Evolutionary conservation across 2,888 invertebrate genomes (phyloP).

Genomic region (Ormyrus labotus): DNA sequence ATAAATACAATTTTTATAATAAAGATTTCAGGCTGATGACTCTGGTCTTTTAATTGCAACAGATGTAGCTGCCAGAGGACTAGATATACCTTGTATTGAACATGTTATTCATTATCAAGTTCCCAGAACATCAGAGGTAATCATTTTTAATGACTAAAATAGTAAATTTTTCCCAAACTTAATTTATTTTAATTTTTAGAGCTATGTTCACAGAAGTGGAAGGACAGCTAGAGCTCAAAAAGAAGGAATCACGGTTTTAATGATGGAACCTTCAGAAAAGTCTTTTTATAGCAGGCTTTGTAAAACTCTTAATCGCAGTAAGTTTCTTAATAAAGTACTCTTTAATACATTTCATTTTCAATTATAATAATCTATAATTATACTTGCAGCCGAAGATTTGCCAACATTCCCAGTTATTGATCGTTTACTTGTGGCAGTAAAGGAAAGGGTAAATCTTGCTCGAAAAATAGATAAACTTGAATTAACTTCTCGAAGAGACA

Average conservation of each 20-base stretch:
- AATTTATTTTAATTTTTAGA: conserved; percentile 75
- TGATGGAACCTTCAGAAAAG: conserved; percentile 93
- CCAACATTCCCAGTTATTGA: conserved; percentile 88
- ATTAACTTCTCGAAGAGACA: conserved; percentile 80
- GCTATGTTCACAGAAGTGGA: conserved; percentile 97
- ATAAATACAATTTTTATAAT: conserved; percentile 48
- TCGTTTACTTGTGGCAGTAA: conserved; percentile 80
- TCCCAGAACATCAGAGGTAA: conserved; percentile 92
- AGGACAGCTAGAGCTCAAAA: conserved; percentile 94
- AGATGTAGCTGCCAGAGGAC: conserved; percentile 97
- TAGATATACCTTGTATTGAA: conserved; percentile 95
- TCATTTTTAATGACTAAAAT: neutral
- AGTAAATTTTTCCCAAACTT: neutral
- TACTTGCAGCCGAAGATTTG: conserved; percentile 84
- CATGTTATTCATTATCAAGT: conserved; percentile 98
- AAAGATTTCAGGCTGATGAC: conserved; percentile 83
- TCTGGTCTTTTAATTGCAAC: conserved; percentile 91
- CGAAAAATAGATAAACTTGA: conserved; percentile 88
- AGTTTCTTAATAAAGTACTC: conserved; percentile 64
- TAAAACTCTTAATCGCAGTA: conserved; percentile 90
- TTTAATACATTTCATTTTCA: conserved; percentile 1
- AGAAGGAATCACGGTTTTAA: conserved; percentile 92
- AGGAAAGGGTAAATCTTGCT: conserved; percentile 86
- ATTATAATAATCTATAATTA: neutral
- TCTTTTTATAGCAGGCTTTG: conserved; percentile 88